Percentiles rank a stretch among this genome's conserved stretches.
Evolutionary conservation across 2,113 vertebrate species (phyloP).

Genomic region (Oreochromis tanganicae): DNA sequence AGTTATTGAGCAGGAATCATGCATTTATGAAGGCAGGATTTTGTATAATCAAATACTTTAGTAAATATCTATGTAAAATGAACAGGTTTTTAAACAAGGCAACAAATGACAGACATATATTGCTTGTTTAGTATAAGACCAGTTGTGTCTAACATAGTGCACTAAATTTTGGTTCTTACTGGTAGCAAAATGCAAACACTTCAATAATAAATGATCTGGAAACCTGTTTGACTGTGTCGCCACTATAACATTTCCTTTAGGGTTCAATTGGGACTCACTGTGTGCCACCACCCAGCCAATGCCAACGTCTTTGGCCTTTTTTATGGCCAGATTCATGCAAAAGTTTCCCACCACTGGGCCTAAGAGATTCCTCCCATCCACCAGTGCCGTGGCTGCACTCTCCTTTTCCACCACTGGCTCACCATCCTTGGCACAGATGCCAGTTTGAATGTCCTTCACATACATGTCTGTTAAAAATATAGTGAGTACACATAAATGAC

Average conservation of each 20-base stretch:
- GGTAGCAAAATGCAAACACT: neutral
- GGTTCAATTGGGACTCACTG: constrained; percentile 35
- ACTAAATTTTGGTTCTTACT: neutral
- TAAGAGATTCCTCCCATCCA: constrained; percentile 72
- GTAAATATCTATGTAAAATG: neutral
- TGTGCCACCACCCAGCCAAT: constrained; percentile 76
- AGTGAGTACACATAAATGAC: neutral
- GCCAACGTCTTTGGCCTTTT: constrained; percentile 69
- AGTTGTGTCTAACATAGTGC: neutral
- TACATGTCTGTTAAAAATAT: constrained; percentile 65
- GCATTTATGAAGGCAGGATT: neutral
- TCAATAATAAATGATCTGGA: neutral
- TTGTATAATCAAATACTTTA: neutral
- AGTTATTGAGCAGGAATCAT: neutral
- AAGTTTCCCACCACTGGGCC: constrained; percentile 77
- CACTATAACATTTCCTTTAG: neutral
- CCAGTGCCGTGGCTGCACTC: constrained; percentile 68
- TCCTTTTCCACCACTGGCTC: constrained; percentile 70
- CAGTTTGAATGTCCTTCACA: constrained; percentile 66
- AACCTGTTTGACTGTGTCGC: neutral
- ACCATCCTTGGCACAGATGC: constrained; percentile 71
- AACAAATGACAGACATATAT: neutral
- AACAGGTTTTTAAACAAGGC: neutral
- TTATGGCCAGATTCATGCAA: constrained; percentile 75
- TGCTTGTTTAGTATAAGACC: neutral